These are phyloP conservation scores for Prosapia bicincta DNA, from an alignment of 2,888 invertebrate genomes.

Conservation along the genomic window DNA sequence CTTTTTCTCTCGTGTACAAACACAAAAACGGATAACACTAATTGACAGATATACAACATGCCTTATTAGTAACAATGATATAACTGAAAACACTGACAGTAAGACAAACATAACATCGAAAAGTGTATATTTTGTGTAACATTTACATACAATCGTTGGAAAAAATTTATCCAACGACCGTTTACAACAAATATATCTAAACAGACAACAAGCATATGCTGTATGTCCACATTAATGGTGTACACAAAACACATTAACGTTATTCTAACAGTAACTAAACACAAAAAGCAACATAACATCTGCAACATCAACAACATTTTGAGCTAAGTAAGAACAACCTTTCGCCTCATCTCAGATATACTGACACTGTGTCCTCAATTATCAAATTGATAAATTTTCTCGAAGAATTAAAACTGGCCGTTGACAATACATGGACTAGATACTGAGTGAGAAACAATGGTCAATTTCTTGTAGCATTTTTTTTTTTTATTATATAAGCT, in stretches of 20 bases:
- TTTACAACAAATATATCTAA: too few relatives aligned
- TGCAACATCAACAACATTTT: constrained; percentile 21
- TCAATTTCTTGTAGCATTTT: too few relatives aligned
- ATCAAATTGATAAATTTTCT: not conserved
- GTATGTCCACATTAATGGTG: too few relatives aligned
- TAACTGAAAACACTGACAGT: not conserved
- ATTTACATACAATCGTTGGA: too few relatives aligned
- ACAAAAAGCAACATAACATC: constrained; percentile 24
- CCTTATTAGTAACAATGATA: not conserved
- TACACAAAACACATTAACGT: too few relatives aligned
- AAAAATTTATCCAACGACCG: too few relatives aligned
- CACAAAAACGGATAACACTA: not conserved
- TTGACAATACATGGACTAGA: not conserved
- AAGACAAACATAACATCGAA: not conserved
- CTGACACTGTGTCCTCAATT: constrained; percentile 1
- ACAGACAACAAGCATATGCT: too few relatives aligned
- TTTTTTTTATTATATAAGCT: too few relatives aligned
- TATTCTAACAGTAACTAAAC: too few relatives aligned
- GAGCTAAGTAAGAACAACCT: constrained; percentile 15
- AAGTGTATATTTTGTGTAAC: too few relatives aligned
- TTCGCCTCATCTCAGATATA: not conserved
- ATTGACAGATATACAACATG: not conserved
- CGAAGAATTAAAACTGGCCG: not conserved
- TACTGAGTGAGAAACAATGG: not conserved
- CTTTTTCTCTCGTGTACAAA: not conserved